A percentile compares a stretch with the other conserved stretches of the same genome.
Conservation (phyloP, 2,888 invertebrate genomes). For the Agrotis clavis region DNA sequence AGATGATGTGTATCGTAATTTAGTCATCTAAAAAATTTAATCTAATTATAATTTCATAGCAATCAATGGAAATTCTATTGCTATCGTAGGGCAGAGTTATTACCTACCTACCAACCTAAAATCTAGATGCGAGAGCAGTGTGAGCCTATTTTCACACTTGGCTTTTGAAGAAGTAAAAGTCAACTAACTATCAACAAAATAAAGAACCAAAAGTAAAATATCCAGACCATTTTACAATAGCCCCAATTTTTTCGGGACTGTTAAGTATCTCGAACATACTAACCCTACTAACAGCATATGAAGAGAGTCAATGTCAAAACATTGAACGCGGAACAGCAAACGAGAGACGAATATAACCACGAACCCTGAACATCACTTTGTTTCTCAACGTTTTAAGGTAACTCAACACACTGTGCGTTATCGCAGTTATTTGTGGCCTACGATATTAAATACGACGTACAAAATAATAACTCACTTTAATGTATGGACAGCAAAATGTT, state of each 20-base stretch:
- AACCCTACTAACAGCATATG: conserved; percentile 48
- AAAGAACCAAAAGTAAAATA: too few relatives aligned
- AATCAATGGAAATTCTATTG: not conserved
- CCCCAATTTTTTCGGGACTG: too few relatives aligned
- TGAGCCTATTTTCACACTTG: too few relatives aligned
- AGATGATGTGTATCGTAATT: too few relatives aligned
- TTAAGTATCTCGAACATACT: not conserved
- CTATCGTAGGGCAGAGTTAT: too few relatives aligned
- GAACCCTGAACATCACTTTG: conserved; percentile 81
- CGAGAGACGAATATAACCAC: conserved; percentile 79
- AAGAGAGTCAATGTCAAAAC: conserved; percentile 76
- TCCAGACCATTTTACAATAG: too few relatives aligned
- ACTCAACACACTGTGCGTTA: conserved; percentile 69
- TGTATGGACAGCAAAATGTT: conserved; percentile 58
- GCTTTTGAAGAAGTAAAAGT: too few relatives aligned
- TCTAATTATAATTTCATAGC: too few relatives aligned
- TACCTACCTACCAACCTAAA: too few relatives aligned
- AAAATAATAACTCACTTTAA: conserved; percentile 65
- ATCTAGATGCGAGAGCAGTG: not conserved
- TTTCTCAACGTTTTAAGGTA: conserved; percentile 68
- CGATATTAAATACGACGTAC: conserved; percentile 67
- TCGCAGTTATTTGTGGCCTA: conserved; percentile 70
- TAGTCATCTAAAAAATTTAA: too few relatives aligned
- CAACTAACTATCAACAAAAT: too few relatives aligned
- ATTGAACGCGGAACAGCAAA: conserved; percentile 69